Percentiles rank a stretch among this genome's conserved stretches.
Conservation (phyloP, 2,888 invertebrate species). For the Iselma pallidipennis region DNA sequence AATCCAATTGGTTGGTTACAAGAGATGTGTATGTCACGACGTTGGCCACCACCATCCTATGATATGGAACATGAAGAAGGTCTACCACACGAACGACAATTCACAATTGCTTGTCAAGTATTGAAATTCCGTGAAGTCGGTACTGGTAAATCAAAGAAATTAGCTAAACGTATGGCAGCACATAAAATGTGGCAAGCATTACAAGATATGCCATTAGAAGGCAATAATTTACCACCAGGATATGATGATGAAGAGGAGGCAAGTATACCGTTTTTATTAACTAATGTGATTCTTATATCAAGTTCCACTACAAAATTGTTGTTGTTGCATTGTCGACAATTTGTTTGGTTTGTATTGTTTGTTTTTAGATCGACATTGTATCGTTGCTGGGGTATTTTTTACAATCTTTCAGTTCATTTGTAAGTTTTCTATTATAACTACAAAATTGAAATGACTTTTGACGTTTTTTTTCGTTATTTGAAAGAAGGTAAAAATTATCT, state of each 20-base stretch:
- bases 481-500: constrained; percentile 44
- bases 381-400: constrained; percentile 52
- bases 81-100: constrained; percentile 90
- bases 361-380: constrained; percentile 8
- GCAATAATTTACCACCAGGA: constrained; percentile 62
- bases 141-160: constrained; percentile 92
- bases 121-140: constrained; percentile 84
- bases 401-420: constrained; percentile 61
- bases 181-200: constrained; percentile 90
- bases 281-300: too few species aligned
- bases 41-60: constrained; percentile 94
- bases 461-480: constrained; percentile 17
- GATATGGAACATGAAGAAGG: constrained; percentile 87
- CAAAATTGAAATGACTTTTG: constrained; percentile 44
- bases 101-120: constrained; percentile 89
- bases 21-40: constrained; percentile 94
- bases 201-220: constrained; percentile 75
- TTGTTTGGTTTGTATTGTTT: constrained; percentile 1
- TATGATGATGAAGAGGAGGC: constrained; percentile 75
- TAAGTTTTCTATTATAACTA: constrained; percentile 19
- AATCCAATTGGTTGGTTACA: constrained; percentile 96
- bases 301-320: neutral
- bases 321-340: neutral
- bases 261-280: too few species aligned
- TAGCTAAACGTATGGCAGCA: constrained; percentile 95